Conservation (phyloP, 2,113 vertebrate species). For the Aptenodytes patagonicus region DNA sequence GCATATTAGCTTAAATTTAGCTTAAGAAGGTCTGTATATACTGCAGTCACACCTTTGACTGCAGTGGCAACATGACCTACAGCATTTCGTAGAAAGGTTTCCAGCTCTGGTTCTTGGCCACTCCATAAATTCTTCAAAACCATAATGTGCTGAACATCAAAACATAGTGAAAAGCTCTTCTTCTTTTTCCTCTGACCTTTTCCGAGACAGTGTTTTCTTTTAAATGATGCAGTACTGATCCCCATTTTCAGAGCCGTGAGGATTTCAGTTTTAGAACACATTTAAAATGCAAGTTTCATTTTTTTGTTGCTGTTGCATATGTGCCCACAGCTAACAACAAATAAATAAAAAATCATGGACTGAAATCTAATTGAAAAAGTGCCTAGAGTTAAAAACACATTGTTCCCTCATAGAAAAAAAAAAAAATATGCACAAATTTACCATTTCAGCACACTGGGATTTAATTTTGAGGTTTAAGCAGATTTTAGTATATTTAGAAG, state of each 20-base stretch:
- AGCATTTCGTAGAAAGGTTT: background rate
- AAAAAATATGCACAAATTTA: background rate
- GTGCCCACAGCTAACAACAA: background rate
- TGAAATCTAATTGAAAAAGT: constrained; percentile 34
- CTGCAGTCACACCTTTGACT: background rate
- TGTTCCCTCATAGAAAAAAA: background rate
- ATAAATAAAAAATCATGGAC: constrained; percentile 17
- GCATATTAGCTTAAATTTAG: background rate
- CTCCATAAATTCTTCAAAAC: background rate
- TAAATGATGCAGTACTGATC: background rate
- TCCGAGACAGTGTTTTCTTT: background rate
- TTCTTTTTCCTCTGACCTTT: background rate
- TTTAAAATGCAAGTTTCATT: background rate
- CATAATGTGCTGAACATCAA: background rate
- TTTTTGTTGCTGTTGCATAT: background rate
- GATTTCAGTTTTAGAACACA: background rate
- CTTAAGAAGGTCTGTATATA: background rate
- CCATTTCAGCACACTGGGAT: background rate
- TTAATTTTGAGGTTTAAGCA: constrained; percentile 7
- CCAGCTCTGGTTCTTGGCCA: background rate
- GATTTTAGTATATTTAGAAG: background rate
- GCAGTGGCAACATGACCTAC: background rate
- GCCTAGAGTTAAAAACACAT: constrained; percentile 15
- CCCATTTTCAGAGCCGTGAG: background rate
- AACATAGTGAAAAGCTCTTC: background rate